Conservation (phyloP, 2,888 invertebrate species). For the Theristus sp. region DNA sequence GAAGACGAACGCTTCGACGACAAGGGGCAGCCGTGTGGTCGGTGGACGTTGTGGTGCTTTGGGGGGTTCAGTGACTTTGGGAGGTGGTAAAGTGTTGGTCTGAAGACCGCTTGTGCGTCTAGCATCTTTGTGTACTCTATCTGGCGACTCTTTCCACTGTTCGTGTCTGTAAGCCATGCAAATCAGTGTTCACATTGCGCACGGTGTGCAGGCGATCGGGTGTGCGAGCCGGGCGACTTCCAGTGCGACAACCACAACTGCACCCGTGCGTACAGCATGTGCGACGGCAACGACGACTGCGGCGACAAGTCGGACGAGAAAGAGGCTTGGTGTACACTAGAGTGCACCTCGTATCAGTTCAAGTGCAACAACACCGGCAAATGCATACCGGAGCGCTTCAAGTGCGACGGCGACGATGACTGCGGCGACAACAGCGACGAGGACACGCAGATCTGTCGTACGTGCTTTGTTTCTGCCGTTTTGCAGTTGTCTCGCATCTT, state of each 20-base stretch:
- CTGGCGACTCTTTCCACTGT: too few species aligned
- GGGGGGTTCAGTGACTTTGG: too few species aligned
- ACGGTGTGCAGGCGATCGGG: slow-evolving; percentile 11
- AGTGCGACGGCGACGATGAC: slow-evolving; percentile 55
- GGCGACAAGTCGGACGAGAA: slow-evolving; percentile 24
- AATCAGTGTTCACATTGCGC: too few species aligned
- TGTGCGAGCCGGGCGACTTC: slow-evolving; percentile 52
- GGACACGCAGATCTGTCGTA: slow-evolving; percentile 31
- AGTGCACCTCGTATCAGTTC: slow-evolving; percentile 20
- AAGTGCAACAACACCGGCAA: slow-evolving; percentile 35
- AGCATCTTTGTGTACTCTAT: too few species aligned
- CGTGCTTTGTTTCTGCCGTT: background rate
- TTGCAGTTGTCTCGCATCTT: too few species aligned
- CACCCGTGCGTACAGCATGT: slow-evolving; percentile 68
- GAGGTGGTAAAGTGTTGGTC: too few species aligned
- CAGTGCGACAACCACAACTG: slow-evolving; percentile 82
- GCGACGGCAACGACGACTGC: slow-evolving; percentile 47
- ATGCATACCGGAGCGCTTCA: slow-evolving; percentile 52
- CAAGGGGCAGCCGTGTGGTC: too few species aligned
- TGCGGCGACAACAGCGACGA: slow-evolving; percentile 55
- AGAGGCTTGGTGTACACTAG: background rate
- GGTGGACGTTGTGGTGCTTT: too few species aligned
- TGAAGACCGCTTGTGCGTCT: too few species aligned
- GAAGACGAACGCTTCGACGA: slow-evolving; percentile 51
- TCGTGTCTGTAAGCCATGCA: too few species aligned